A percentile compares a stretch with the other conserved stretches of the same genome.
Conservation (phyloP, 2,113 vertebrate genomes). For the Delphinus delphis region DNA sequence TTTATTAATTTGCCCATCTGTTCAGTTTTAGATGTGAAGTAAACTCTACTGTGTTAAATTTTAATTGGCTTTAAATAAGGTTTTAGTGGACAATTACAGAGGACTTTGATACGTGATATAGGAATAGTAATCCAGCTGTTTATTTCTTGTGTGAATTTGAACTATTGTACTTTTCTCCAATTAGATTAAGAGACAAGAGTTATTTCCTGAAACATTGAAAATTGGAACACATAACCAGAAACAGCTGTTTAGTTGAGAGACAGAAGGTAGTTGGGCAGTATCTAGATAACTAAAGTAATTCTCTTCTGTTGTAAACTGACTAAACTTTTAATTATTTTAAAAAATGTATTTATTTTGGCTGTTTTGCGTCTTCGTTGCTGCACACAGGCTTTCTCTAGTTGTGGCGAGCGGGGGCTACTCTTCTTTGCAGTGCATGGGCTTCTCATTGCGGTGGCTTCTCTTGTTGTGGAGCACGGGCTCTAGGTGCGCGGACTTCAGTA, state of each 20-base stretch:
- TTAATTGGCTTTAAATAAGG: not conserved
- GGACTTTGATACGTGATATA: not conserved
- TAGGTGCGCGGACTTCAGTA: too few species aligned
- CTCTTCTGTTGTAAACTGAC: not conserved
- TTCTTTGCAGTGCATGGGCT: too few species aligned
- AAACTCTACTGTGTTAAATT: not conserved
- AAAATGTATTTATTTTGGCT: too few species aligned
- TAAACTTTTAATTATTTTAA: not conserved
- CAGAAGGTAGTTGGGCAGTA: not conserved
- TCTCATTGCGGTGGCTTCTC: too few species aligned
- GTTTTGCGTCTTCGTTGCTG: too few species aligned
- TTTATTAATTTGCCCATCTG: not conserved
- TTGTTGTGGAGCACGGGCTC: too few species aligned
- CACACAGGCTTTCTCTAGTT: too few species aligned
- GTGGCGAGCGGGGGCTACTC: too few species aligned
- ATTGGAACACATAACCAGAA: not conserved
- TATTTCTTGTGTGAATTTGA: not conserved
- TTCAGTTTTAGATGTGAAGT: not conserved
- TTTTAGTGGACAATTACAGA: not conserved
- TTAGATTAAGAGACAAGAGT: not conserved
- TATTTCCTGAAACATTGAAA: not conserved
- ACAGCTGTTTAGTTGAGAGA: not conserved
- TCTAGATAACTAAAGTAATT: not conserved
- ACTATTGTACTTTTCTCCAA: not conserved
- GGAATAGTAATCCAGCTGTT: not conserved